Percentiles rank a stretch among this genome's conserved stretches.
These are phyloP conservation scores for Salmo trutta DNA, from an alignment of 2,797 vertebrate species.

Conservation along the genomic window DNA sequence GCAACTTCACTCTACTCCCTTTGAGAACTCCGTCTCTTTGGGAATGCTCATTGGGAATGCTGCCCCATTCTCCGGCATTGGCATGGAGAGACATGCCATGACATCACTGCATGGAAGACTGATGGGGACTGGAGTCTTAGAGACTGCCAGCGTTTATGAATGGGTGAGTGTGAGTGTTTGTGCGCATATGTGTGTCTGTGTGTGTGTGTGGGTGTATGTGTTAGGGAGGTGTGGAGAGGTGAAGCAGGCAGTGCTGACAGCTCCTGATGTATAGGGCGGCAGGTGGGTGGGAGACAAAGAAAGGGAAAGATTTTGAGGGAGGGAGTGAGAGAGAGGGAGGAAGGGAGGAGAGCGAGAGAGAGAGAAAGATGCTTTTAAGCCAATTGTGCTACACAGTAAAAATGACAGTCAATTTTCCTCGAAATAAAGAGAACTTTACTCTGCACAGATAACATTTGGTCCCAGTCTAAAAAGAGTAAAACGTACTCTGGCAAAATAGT, in stretches of 20 bases:
- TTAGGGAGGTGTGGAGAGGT: constrained; percentile 18
- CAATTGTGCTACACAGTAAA: neutral
- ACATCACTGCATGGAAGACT: constrained; percentile 41
- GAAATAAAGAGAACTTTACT: no score
- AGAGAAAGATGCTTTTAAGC: constrained; percentile 20
- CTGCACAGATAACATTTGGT: no score
- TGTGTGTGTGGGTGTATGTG: constrained; percentile 18
- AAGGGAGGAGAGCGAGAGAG: constrained; percentile 6
- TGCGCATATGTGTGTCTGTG: neutral
- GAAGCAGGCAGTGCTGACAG: constrained; percentile 32
- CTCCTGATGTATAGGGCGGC: constrained; percentile 43
- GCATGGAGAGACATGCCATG: constrained; percentile 33
- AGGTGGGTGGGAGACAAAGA: no score
- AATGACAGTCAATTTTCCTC: no score
- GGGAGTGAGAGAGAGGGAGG: neutral
- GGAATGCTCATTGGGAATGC: constrained; percentile 11
- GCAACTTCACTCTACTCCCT: neutral
- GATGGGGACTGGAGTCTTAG: constrained; percentile 16
- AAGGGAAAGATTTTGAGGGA: constrained; percentile 19
- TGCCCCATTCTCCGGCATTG: neutral
- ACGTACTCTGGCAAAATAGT: no score
- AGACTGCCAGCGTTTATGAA: neutral
- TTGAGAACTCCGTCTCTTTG: constrained; percentile 6
- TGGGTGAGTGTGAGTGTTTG: neutral
- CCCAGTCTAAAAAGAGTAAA: no score